Evolutionary conservation across 2,797 vertebrate species (phyloP).

Genomic region (Heliangelus exortis): DNA sequence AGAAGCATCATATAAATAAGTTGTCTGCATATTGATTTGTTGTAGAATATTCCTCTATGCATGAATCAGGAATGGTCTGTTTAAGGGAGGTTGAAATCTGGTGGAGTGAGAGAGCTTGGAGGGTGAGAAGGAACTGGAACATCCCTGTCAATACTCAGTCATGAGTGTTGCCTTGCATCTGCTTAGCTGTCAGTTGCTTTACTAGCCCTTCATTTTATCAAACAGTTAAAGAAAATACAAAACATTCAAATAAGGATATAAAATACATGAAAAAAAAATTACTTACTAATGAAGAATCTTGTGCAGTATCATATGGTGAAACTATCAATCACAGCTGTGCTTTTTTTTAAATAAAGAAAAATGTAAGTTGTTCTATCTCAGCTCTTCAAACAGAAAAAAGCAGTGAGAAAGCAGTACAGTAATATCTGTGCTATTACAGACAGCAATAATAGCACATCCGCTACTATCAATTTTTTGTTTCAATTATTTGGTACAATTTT

Average conservation of each 20-base stretch:
- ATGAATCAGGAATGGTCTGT: neutral
- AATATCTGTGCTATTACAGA: neutral
- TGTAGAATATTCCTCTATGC: neutral
- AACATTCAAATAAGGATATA: neutral
- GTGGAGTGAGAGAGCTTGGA: neutral
- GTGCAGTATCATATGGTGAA: neutral
- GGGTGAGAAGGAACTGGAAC: neutral
- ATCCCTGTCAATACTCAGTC: neutral
- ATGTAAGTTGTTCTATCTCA: neutral
- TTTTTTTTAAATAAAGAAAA: neutral
- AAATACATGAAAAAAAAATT: neutral
- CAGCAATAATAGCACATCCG: neutral
- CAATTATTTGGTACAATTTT: neutral
- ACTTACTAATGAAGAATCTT: constrained; percentile 4
- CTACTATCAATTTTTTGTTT: neutral
- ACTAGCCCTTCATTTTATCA: neutral
- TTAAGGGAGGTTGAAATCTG: neutral
- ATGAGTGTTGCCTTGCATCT: neutral
- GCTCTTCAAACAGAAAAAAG: neutral
- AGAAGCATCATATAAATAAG: neutral
- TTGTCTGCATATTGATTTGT: neutral
- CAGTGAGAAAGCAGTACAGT: neutral
- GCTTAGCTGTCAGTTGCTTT: neutral
- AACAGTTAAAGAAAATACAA: neutral
- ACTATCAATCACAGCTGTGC: neutral